Base-by-base conservation (phyloP, 64 coral and sea anemone genomes). In the Montipora efflorescens region DNA sequence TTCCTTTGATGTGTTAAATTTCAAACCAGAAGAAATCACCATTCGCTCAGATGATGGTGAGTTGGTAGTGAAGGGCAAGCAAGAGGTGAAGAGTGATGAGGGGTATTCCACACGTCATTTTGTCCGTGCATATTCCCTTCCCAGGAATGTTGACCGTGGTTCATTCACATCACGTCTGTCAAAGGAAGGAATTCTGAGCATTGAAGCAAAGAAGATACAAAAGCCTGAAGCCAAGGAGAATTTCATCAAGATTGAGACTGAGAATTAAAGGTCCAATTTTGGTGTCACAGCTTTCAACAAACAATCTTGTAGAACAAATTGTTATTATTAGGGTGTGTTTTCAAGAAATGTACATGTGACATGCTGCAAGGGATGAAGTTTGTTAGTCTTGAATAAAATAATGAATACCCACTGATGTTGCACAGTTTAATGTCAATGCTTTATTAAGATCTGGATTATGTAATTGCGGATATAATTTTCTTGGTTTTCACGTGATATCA, bases 41-140 rank as follows among this genome's bases (percentile, higher is more conserved):
- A 86, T 86, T 51, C 82, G 66, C 82, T 86, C 82, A 21, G 82
- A 86, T 46, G 66, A 86, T 86, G 82, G 82, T 5, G 82, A 86
- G 36, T 72, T 86, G 9, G 45, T 86, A 16, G 82, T 86, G 64
- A 59, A 86, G 47, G 82, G 82, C 7, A 86, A 72, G 62, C 82
- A 86, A 10, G 82, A 86, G 15, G 82, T 13, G 8, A 72, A 72
- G 66, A 86, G n/a, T n/a, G 47, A 86, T 5, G 82, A 86, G 4
- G 66, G 46, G 9, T 86, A 50, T 16, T 86, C 82, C 62, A 86
- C 82, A 12, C 46, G 82, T 9, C 82, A 86, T 18, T 86, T 86
- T 51, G 46, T 86, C 16, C 82, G 82, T 49, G 18, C 82, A 67
- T 86, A 52, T 46, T 86, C 64, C 0, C 47, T 86, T 3, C 82